phyloP scores from a whole-genome alignment of 2,113 vertebrate species.

The Macroglossus sobrinus region DNA sequence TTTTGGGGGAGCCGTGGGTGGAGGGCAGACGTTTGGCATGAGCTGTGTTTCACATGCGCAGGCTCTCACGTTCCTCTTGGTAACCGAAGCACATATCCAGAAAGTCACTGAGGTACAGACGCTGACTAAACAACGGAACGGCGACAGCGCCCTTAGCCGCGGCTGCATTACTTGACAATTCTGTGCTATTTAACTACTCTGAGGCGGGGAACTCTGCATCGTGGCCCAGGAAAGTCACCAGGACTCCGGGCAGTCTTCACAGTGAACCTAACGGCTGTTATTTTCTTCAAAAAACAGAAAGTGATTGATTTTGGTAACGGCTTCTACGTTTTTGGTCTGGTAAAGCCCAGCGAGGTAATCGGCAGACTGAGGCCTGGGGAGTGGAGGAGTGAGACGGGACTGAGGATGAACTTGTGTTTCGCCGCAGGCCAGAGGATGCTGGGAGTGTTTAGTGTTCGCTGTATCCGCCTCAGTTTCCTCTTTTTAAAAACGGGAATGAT shows the following conservation, averaged over 20 bases:
- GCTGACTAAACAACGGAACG: conserved; percentile 78
- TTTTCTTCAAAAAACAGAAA: background rate
- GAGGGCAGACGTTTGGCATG: background rate
- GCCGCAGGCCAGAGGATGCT: background rate
- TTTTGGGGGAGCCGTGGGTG: conserved; percentile 48
- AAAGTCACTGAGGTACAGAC: conserved; percentile 68
- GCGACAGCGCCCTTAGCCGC: conserved; percentile 71
- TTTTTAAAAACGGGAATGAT: background rate
- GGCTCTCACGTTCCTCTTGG: conserved; percentile 74
- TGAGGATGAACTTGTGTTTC: background rate
- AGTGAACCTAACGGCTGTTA: conserved; percentile 3
- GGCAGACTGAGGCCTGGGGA: background rate
- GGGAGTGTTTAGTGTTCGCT: background rate
- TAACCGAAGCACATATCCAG: conserved; percentile 75
- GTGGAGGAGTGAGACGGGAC: background rate
- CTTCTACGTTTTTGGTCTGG: background rate
- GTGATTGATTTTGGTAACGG: background rate
- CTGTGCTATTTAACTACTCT: conserved; percentile 53
- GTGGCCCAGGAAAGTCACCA: conserved; percentile 70
- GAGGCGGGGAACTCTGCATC: background rate
- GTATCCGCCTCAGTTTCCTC: background rate
- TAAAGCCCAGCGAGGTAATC: background rate
- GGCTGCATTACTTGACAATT: conserved; percentile 60
- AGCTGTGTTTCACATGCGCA: conserved; percentile 64
- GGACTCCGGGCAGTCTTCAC: conserved; percentile 17